phyloP scores from a whole-genome alignment of 2,113 vertebrate species.

The Catharus minimus region DNA sequence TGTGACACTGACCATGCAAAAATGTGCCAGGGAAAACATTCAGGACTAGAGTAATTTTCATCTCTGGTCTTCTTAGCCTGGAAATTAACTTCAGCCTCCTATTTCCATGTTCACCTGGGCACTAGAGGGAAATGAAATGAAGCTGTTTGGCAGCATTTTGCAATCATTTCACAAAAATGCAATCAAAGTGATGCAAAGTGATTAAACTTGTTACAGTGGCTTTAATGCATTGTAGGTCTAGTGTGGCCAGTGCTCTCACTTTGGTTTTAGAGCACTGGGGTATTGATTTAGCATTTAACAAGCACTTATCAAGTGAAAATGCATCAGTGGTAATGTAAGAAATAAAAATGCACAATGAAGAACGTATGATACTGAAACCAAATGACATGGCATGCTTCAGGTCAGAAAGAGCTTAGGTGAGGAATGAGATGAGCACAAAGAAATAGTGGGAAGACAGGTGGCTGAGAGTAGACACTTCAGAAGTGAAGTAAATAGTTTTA shows the following conservation, averaged over 20 bases:
- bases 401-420: background rate
- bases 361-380: background rate
- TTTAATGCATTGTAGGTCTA: conserved; percentile 5
- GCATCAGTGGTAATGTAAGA: background rate
- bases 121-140: background rate
- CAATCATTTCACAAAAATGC: background rate
- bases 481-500: background rate
- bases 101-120: background rate
- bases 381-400: background rate
- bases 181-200: background rate
- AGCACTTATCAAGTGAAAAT: background rate
- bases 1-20: background rate
- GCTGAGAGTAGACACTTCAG: background rate
- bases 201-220: background rate
- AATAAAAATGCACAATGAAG: background rate
- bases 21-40: background rate
- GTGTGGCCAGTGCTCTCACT: background rate
- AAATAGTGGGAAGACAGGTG: background rate
- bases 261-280: background rate
- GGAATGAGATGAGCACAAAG: background rate
- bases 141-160: background rate
- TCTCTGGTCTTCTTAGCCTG: background rate
- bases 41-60: background rate
- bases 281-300: background rate
- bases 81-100: background rate